Evolutionary conservation across 2,888 invertebrate genomes (phyloP).

Genomic region (Pherbina coryleti): DNA sequence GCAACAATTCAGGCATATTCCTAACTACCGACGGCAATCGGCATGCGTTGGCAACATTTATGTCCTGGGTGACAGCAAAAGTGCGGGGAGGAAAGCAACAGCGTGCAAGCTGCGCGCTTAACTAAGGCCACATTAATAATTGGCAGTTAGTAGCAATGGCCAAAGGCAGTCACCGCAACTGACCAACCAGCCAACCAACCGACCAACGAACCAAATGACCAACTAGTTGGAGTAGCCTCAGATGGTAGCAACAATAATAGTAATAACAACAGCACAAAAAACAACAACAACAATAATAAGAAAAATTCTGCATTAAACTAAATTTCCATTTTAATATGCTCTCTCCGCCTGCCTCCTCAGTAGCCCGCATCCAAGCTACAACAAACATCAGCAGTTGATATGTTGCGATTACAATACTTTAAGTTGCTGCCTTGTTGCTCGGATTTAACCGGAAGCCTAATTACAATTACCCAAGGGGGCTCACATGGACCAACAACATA

Average conservation of each 20-base stretch:
- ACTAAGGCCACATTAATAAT: constrained; percentile 43
- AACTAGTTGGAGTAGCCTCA: background rate
- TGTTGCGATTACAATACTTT: background rate
- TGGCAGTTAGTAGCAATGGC: constrained; percentile 42
- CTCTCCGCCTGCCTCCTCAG: background rate
- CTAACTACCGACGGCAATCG: constrained; percentile 20
- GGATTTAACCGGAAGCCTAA: constrained; percentile 52
- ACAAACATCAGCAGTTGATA: constrained; percentile 27
- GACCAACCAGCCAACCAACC: background rate
- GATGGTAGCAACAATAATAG: background rate
- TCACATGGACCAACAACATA: background rate
- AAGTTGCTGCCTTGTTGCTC: constrained; percentile 1
- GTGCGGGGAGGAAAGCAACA: constrained; percentile 14
- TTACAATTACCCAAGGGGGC: constrained; percentile 48
- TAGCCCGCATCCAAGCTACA: background rate
- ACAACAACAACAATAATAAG: background rate
- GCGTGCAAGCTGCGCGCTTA: constrained; percentile 6
- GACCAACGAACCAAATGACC: background rate
- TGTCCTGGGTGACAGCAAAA: background rate
- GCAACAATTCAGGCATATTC: constrained; percentile 4
- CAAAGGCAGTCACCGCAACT: constrained; percentile 5
- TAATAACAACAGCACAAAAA: background rate
- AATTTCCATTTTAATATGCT: constrained; percentile 40
- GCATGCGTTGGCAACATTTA: constrained; percentile 41
- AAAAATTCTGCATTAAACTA: constrained; percentile 23